phyloP scores from a whole-genome alignment of 2,113 vertebrate species.

The Peromyscus maniculatus region DNA sequence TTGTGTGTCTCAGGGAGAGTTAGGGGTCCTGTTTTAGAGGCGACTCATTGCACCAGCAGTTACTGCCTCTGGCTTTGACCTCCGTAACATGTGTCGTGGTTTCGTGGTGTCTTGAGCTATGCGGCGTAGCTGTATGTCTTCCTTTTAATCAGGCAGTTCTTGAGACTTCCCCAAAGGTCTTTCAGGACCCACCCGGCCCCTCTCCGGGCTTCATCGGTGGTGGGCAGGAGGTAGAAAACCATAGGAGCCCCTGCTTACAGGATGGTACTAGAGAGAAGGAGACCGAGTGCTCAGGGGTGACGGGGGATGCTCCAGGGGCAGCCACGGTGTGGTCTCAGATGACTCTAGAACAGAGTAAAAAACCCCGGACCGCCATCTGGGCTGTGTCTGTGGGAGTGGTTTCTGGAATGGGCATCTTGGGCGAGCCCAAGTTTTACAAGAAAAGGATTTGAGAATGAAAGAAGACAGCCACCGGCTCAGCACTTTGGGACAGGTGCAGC shows the following conservation, averaged over 20 bases:
- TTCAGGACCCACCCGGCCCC: background rate
- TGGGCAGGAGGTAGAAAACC: background rate
- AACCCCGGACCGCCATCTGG: background rate
- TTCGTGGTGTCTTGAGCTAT: background rate
- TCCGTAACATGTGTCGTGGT: background rate
- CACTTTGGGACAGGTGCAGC: background rate
- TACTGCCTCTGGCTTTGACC: background rate
- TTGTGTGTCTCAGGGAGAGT: background rate
- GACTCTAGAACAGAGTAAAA: background rate
- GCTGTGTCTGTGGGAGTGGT: background rate
- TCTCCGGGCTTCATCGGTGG: background rate
- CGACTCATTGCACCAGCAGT: accelerated
- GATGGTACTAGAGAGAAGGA: background rate
- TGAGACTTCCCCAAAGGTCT: background rate
- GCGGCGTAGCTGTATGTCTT: background rate
- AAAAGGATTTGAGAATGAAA: background rate
- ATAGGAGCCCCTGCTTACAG: background rate
- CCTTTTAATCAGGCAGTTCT: slow-evolving; percentile 18
- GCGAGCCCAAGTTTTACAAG: background rate
- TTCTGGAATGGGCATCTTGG: background rate
- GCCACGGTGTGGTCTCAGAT: accelerated
- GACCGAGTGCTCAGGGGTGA: background rate
- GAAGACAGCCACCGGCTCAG: background rate
- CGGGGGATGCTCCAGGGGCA: background rate
- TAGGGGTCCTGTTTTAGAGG: background rate